phyloP scores from a whole-genome alignment of 2,888 invertebrate species.

The Amiota mariae region DNA sequence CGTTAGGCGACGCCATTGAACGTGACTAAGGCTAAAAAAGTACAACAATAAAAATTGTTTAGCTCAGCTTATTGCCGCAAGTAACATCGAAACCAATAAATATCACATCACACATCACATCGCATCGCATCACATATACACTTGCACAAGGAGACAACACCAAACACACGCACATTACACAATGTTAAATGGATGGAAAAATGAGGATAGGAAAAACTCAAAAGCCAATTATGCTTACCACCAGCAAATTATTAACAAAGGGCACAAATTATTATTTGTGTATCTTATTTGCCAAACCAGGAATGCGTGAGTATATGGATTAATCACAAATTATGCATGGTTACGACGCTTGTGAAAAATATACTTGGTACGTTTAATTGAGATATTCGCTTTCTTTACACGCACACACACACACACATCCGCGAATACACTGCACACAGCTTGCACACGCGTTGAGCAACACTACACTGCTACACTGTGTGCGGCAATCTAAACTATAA shows the following conservation, averaged over 20 bases:
- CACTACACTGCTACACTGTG: not conserved
- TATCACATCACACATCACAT: too few species aligned
- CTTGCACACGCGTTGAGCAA: constrained; percentile 44
- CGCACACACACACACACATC: constrained; percentile 27
- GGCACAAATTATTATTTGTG: too few species aligned
- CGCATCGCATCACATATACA: constrained; percentile 22
- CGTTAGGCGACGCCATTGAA: too few species aligned
- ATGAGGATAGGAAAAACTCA: too few species aligned
- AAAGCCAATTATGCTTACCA: too few species aligned
- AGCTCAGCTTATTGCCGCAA: not conserved
- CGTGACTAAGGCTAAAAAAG: not conserved
- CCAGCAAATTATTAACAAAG: too few species aligned
- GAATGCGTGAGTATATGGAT: too few species aligned
- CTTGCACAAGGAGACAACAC: not conserved
- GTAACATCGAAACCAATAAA: constrained; percentile 14
- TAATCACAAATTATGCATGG: too few species aligned
- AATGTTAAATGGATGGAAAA: constrained; percentile 31
- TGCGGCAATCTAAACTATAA: not conserved
- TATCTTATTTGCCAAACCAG: too few species aligned
- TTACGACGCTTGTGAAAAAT: not conserved
- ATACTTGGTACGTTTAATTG: constrained; percentile 16
- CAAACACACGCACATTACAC: constrained; percentile 38
- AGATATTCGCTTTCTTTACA: not conserved
- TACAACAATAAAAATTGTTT: not conserved
- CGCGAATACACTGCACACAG: constrained; percentile 45